Base-by-base conservation (phyloP, 1,140 invertebrate species). In the Parapsyche elsis region DNA sequence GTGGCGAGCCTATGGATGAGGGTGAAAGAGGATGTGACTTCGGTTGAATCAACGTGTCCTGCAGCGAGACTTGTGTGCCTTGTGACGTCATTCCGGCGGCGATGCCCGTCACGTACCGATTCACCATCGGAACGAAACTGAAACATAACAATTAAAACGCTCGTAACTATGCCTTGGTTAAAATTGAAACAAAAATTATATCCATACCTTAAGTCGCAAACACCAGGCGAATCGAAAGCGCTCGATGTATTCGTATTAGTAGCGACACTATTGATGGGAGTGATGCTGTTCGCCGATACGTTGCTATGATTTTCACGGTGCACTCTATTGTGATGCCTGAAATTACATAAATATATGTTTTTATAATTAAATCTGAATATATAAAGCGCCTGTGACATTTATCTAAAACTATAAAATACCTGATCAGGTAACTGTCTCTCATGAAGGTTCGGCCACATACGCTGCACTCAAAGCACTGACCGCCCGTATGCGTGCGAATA, bases 351-450 rank as follows among this genome's bases (percentile, higher is more conserved):
- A 64, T 57, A 57, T 24, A 57, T 7, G 24, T 45, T 19, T 53
- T 46, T 38, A n/a, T n/a, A n/a, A n/a, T n/a, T n/a, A n/a, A n/a
- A n/a, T n/a, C n/a, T n/a, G n/a, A n/a, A n/a, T n/a, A n/a, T n/a
- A n/a, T n/a, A n/a, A n/a, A n/a, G n/a, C n/a, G n/a, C n/a, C n/a
- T n/a, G n/a, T n/a, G n/a, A n/a, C n/a, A n/a, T n/a, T n/a, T n/a
- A n/a, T n/a, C n/a, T n/a, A n/a, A n/a, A n/a, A 38, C 30, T 38
- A 38, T 38, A 38, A 53, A 73, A 26, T 83, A 90, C 86, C 93
- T 90, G 85, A 94, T 94, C 38, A 94, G 89, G 89, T 94, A 94
- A 86, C 92, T 93, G 87, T 94, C 93, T 77, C 93, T 90, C 64
- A 93, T 92, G 84, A 94, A 94, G 38, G 91, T 92, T 79, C 92